Percentiles rank a stretch among this genome's conserved stretches.
Conservation (phyloP, 2,113 vertebrate genomes). For the Lagopus leucura region DNA sequence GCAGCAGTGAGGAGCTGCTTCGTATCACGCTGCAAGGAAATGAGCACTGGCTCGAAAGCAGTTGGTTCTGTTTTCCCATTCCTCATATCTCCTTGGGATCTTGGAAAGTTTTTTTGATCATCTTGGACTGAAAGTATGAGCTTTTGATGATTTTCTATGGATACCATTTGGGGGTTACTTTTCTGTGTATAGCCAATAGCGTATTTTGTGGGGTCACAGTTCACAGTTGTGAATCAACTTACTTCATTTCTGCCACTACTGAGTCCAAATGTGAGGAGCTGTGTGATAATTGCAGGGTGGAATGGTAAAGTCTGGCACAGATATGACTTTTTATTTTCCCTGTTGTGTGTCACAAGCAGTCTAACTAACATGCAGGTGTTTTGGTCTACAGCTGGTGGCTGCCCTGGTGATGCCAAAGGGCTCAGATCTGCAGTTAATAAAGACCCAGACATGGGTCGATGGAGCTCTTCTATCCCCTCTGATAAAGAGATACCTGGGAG, state of each 20-base stretch:
- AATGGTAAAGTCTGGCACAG: fast-evolving
- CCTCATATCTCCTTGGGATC: not conserved
- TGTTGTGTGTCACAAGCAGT: fast-evolving
- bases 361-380: fast-evolving
- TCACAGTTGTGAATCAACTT: not conserved
- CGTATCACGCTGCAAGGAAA: slow-evolving; percentile 61
- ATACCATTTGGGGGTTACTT: not conserved
- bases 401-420: not conserved
- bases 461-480: not conserved
- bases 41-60: slow-evolving; percentile 6
- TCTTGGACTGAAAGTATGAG: not conserved
- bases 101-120: not conserved
- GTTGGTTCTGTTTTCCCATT: not conserved
- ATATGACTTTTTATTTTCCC: not conserved
- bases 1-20: slow-evolving; percentile 57
- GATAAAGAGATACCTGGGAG: not conserved
- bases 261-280: not conserved
- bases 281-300: not conserved
- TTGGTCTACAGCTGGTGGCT: not conserved
- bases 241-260: not conserved
- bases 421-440: not conserved
- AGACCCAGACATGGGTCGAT: fast-evolving
- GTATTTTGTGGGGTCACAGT: not conserved
- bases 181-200: not conserved
- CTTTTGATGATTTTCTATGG: not conserved